A percentile compares a stretch with the other conserved stretches of the same genome.
Conservation (phyloP, 2,113 vertebrate genomes). For the Cariama cristata region DNA sequence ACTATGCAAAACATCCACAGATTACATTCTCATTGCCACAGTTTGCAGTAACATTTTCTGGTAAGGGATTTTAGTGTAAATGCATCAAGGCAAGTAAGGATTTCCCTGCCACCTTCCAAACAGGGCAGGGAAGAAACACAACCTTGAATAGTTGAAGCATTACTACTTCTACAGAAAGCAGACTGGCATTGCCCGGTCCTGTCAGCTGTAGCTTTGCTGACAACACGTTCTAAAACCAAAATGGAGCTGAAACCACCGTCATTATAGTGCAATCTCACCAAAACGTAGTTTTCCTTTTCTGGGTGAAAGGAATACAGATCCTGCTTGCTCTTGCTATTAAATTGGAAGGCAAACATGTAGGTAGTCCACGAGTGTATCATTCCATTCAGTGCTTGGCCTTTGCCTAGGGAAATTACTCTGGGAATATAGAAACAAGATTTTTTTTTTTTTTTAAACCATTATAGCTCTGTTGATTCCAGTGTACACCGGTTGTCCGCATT, state of each 20-base stretch:
- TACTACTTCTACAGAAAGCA: neutral
- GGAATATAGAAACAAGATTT: neutral
- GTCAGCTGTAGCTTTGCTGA: neutral
- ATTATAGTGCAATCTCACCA: neutral
- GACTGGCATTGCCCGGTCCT: neutral
- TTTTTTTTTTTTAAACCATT: neutral
- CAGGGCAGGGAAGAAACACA: neutral
- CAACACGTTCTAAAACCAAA: neutral
- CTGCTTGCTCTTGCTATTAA: neutral
- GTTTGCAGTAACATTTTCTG: neutral
- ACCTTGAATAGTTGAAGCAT: neutral
- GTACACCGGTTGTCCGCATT: neutral
- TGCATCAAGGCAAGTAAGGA: neutral
- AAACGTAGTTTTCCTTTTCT: neutral
- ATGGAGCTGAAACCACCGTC: neutral
- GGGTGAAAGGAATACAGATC: neutral
- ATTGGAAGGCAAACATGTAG: neutral
- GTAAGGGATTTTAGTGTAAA: neutral
- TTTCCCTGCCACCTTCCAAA: neutral
- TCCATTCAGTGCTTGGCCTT: neutral
- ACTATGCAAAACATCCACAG: constrained; percentile 24
- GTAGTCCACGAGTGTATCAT: neutral
- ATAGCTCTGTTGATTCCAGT: neutral
- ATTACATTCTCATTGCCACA: neutral
- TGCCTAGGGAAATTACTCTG: neutral